phyloP scores from a whole-genome alignment of 2,888 invertebrate species.

The Diarsia mendica region DNA sequence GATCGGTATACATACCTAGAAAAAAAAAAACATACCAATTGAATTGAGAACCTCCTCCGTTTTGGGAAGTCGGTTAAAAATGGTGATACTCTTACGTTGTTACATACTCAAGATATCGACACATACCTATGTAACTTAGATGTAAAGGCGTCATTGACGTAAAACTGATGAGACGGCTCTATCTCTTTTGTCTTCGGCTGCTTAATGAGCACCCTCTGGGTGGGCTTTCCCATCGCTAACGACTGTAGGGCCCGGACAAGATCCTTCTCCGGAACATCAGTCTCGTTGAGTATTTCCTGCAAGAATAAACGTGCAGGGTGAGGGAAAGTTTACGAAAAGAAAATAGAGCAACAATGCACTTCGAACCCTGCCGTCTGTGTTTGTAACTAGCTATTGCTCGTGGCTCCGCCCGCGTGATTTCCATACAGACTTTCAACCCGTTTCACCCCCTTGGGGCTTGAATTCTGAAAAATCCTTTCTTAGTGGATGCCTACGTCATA shows the following conservation, averaged over 20 bases:
- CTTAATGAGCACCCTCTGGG: conserved; percentile 98
- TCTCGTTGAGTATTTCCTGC: conserved; percentile 98
- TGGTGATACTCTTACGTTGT: no score
- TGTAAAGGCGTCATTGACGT: conserved; percentile 99
- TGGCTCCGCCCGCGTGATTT: no score
- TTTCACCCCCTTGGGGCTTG: no score
- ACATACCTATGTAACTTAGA: conserved; percentile 97
- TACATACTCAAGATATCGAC: neutral
- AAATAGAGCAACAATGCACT: neutral
- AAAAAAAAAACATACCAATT: no score
- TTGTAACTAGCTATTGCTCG: no score
- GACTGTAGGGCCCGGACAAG: conserved; percentile 98
- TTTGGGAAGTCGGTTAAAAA: no score
- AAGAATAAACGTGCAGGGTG: neutral
- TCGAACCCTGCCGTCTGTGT: no score
- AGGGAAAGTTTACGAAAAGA: neutral
- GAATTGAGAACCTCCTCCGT: no score
- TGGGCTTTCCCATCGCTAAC: conserved; percentile 99
- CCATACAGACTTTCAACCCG: no score
- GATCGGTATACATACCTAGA: no score
- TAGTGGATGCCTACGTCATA: no score
- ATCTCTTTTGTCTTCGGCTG: conserved; percentile 99
- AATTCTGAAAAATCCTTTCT: no score
- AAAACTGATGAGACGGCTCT: conserved; percentile 97
- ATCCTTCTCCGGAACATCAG: conserved; percentile 99